These are phyloP conservation scores for Luperina nickerlii DNA, from an alignment of 2,888 invertebrate genomes.

Conservation along the genomic window DNA sequence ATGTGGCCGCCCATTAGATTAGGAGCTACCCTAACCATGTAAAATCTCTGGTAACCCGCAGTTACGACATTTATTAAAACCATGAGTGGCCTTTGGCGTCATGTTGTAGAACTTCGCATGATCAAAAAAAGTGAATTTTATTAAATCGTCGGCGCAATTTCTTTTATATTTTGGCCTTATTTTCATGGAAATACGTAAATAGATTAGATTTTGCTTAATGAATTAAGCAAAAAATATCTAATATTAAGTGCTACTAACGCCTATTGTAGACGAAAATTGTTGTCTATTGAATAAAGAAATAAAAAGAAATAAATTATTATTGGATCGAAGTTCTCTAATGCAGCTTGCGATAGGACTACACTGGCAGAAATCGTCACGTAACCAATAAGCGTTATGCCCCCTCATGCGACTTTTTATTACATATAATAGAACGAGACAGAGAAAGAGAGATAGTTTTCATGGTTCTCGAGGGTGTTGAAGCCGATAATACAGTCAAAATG, in stretches of 20 bases:
- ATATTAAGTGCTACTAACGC: background rate
- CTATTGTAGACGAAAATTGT: background rate
- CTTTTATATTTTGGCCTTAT: background rate
- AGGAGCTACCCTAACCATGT: background rate
- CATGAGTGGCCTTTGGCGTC: background rate
- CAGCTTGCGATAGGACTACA: no score
- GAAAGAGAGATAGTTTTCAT: no score
- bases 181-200: background rate
- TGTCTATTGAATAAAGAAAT: no score
- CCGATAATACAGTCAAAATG: no score
- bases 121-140: background rate
- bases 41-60: background rate
- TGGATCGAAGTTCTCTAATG: no score
- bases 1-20: conserved; percentile 8
- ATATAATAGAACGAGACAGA: no score
- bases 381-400: no score
- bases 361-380: no score
- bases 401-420: no score
- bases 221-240: background rate
- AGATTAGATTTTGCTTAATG: background rate
- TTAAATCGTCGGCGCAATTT: background rate
- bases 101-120: background rate
- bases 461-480: no score
- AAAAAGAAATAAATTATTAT: no score
- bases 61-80: conserved; percentile 3